Evolutionary conservation across 2,888 invertebrate genomes (phyloP), one percentile per base, ranked within the genome.

Genomic region (Osmoderma eremita): DNA sequence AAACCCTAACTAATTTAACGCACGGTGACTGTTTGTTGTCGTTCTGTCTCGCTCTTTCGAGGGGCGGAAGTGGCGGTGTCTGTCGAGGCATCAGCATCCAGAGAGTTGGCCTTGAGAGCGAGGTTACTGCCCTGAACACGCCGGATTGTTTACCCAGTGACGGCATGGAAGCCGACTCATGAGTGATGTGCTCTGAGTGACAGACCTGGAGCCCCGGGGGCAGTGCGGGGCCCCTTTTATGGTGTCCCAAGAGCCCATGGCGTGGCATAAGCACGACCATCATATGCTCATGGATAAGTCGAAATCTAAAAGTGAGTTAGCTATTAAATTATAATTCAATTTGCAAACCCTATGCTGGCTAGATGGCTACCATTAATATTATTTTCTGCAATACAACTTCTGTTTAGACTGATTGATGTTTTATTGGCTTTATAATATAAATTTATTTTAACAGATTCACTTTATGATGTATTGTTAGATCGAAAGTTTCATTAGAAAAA

Each of bases 251-350:
- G 86, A 86, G 85, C 86, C 87, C 84, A 88, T 88, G 88, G 88
- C 88, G 85, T 90, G 90, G 89, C 89, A 89, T 82, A 89, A 89
- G 84, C 89, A 90, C 85, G 89, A 89, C 83, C 89, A 89, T 83
- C 86, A 88, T 83, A 87, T 89, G 87, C 87, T 89, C 80, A 87
- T 89, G 88, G 89, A 89, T 82, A 89, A 88, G 84, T 86, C 86
- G 81, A 89, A 89, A 84, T 86, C 86, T 78, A 89, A 89, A 86
- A 84, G 89, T 89, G 82, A 88, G 88, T 86, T 39, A 10, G 42
- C n/a, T 56, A n/a, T n/a, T n/a, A n/a, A n/a, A n/a, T n/a, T 41
- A 41, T 41, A 41, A 5, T 30, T 30, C 5, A 6, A 30, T 2
- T 30, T 30, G 2, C 8, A 30, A 30, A 1, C 30, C 5, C 6